A percentile compares a stretch with the other conserved stretches of the same genome.
These are phyloP conservation scores for Datnioides undecimradiatus DNA, from an alignment of 2,113 vertebrate genomes.

Conservation along the genomic window DNA sequence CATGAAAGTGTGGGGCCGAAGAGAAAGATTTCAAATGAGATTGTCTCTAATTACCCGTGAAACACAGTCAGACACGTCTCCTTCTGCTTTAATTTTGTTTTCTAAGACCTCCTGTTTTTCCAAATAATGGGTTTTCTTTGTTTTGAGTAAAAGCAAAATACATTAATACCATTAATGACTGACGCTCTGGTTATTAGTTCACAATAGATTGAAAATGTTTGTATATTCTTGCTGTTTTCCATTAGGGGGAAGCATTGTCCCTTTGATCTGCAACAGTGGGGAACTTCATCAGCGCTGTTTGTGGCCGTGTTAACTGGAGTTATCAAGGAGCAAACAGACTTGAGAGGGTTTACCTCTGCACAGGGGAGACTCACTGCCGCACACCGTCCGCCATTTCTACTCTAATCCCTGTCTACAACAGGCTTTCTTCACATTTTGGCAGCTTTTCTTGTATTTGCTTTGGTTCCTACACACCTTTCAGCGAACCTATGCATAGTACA, in stretches of 20 bases:
- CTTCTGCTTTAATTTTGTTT: neutral
- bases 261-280: constrained; percentile 3
- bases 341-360: neutral
- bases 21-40: neutral
- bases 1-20: neutral
- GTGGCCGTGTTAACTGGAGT: neutral
- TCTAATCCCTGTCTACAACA: neutral
- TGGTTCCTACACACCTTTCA: neutral
- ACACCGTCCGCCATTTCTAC: neutral
- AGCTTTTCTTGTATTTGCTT: neutral
- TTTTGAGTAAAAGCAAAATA: neutral
- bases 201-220: neutral
- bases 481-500: neutral
- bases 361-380: neutral
- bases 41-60: neutral
- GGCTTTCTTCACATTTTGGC: neutral
- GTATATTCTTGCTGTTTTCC: constrained; percentile 16
- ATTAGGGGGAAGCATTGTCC: constrained; percentile 30
- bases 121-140: neutral
- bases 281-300: constrained; percentile 36
- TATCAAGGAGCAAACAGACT: constrained; percentile 10
- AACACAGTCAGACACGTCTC: neutral
- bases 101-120: neutral
- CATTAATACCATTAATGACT: neutral
- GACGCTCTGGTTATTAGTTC: neutral